Base-by-base conservation (phyloP, 2,888 invertebrate genomes). In the Philopedon plagiatum region DNA sequence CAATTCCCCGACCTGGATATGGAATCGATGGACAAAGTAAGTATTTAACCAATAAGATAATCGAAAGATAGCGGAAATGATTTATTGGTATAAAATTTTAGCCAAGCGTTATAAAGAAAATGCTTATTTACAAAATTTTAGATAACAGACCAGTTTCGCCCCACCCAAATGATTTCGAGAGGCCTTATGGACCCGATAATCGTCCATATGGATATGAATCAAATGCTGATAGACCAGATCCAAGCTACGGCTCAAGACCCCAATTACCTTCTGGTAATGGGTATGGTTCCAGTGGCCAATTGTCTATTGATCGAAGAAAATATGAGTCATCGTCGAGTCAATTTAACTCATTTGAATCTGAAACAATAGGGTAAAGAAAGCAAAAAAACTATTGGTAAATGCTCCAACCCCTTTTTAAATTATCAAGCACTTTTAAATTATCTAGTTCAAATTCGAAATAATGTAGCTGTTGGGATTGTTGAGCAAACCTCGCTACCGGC, bases 141-240 rank as follows among this genome's bases (percentile, higher is more conserved):
- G 63, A 21, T 51, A 29, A 63, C 7, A 18, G 26, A 64, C 56
- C 64, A 1, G n/a, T 18, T 11, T 0, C 8, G 5, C 29, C 39
- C 11, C 18, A 64, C n/a, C 54, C 41, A 56, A 62, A 49, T 13
- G 54, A 51, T 15, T 46, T 58, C 19, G 13, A n/a, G 11, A 44
- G 11, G 15, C 51, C 32, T 19, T 54, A 58, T 23, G 49, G 54
- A 70, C 44, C 58, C 7, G 18, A 23, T 23, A 18, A 54, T 54
- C 49, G n/a, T 15, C 26, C 29, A 32, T 54, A 54, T 18, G 8
- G 9, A 54, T 26, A 15, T 29, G 26, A 41, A 19, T 54, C 62
- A 56, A 41, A 46, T 34, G 51, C 73, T 39, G 71, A 73, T 51
- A 73, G 75, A 54, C 77, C 78, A 37, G 65, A 69, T 60, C 75